Percentiles rank a stretch among this genome's conserved stretches.
phyloP scores from a whole-genome alignment of 2,888 invertebrate species.

The Melanchra persicariae region DNA sequence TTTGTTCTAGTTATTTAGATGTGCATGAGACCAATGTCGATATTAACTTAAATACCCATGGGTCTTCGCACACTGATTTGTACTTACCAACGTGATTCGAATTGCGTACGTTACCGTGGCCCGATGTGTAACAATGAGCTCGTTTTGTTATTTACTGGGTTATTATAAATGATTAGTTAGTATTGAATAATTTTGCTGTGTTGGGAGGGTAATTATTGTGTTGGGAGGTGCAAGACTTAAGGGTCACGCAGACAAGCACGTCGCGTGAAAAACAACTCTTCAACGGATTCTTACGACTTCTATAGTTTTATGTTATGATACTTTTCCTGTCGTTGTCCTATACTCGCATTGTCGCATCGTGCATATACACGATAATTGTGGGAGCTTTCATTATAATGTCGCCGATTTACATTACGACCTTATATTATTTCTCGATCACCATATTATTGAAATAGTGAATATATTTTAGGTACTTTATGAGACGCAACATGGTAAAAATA shows the following conservation, averaged over 20 bases:
- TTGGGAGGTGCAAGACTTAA: background rate
- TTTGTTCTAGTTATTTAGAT: no score
- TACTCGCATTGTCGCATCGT: background rate
- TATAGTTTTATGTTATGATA: background rate
- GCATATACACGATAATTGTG: background rate
- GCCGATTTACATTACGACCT: background rate
- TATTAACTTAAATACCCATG: conserved; percentile 52
- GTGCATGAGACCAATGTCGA: no score
- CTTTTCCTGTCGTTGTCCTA: background rate
- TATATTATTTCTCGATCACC: background rate
- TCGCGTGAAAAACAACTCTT: background rate
- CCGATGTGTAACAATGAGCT: conserved; percentile 33
- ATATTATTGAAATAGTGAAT: background rate
- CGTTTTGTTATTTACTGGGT: conserved; percentile 27
- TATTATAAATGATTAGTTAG: conserved; percentile 1
- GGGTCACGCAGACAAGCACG: background rate
- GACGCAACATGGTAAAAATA: background rate
- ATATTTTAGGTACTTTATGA: no score
- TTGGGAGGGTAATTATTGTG: background rate
- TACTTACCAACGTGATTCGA: conserved; percentile 63
- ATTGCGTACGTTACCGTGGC: conserved; percentile 49
- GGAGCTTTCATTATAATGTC: background rate
- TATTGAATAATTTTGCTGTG: background rate
- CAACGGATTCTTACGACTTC: background rate
- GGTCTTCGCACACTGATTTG: conserved; percentile 52